Evolutionary conservation across 2,113 vertebrate species (phyloP), one percentile per base, ranked within the genome.

Genomic region (Hiodon tergisus): DNA sequence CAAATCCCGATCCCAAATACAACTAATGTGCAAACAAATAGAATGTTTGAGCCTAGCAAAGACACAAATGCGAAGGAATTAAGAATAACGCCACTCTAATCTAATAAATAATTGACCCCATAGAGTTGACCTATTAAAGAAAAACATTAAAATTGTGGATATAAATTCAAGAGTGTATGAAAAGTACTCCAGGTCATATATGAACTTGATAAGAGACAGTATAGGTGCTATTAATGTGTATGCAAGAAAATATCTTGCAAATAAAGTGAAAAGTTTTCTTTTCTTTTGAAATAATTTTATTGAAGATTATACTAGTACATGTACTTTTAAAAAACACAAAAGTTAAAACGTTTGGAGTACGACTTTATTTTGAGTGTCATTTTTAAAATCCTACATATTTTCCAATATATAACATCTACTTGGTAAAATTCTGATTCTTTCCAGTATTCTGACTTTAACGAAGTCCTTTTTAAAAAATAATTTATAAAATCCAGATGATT

Each of bases 311-410:
- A 92, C 89, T 90, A 90, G 91, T 89, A 92, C 87, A 88, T 90
- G 86, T 92, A 91, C 88, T 91, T 84, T 90, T 91, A 89, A 90
- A 91, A 92, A 92, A 91, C 89, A 92, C 87, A 89, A 81, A 91
- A 91, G 90, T 86, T 90, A 90, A 91, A 91, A 91, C 81, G 85
- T 86, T 86, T 81, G 88, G 86, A 88, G 84, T 79, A 85, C 77
- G 76, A 78, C 88, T 82, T 86, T 88, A 88, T 81, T 82, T 85
- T 82, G 81, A 83, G 86, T 80, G 78, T 76, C 77, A 71, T 85
- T 80, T 84, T 83, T 87, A 87, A 83, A 87, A 83, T 83, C 89
- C 87, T 86, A 92, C 86, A 90, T 86, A 79, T 85, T 90, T 87
- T 79, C 84, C 67, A 67, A 87, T 87, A 85, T 88, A 89, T 88